Evolutionary conservation across 30 jellyfish, hydroid and myxozoan species (phyloP), one percentile per base, ranked within the genome.

Genomic region (Aurelia sp.): DNA sequence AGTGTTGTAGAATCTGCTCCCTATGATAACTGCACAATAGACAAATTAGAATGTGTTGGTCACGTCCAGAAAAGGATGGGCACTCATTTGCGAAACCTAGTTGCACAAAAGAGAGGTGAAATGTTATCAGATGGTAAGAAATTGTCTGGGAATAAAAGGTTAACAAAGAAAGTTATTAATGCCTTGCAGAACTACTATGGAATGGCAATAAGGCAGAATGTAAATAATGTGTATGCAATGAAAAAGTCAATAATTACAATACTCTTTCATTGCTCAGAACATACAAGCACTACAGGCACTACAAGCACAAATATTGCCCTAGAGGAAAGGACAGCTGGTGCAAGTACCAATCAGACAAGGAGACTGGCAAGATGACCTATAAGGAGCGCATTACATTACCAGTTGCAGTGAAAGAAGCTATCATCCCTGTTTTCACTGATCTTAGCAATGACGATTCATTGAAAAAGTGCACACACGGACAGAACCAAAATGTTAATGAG

Each of bases 181-280:
- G 71, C 90, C 19, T 59, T 82, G 23, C 89, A 67, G 52, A 82
- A 82, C 63, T 65, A 50, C 27, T 52, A 51, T 55, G 89, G 92
- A 13, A 82, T 67, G 89, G 90, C 92, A 20, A 82, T 82, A 82
- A 22, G 92, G 22, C 92, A 82, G 51, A 69, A 82, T 48, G 71
- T 27, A 23, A 89, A 35, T 23, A 23, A 71, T 11, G 41, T 82
- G 21, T 69, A 69, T 71, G 92, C 75, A 60, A 82, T 71, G 92
- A 57, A 48, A 82, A 82, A 82, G 19, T 47, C 90, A 30, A 90
- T 71, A 17, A 90, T 90, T 51, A 83, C 90, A 4, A 79, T 82
- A n/a, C 37, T 82, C 33, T 51, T 41, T 50, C 92, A 82, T 59
- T 51, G 79, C 44, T 66, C 92, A 16, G 89, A 70, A 3, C 76